These are phyloP conservation scores for Archaeoteleia sp. DNA, from an alignment of 2,888 invertebrate species.

Conservation along the genomic window DNA sequence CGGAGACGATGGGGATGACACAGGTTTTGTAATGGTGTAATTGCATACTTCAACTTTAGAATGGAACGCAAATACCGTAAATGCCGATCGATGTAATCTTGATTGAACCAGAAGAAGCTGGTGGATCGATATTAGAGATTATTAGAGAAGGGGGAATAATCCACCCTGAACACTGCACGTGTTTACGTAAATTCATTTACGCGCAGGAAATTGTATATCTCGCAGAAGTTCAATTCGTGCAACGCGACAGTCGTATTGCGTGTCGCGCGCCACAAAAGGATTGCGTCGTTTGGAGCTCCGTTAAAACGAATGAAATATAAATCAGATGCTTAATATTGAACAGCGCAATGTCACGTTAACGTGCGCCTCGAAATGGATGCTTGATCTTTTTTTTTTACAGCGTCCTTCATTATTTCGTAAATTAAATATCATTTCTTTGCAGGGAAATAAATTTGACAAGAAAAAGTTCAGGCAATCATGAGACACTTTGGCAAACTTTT, in stretches of 20 bases:
- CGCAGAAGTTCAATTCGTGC: constrained; percentile 56
- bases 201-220: constrained; percentile 59
- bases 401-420: too few relatives aligned
- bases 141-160: constrained; percentile 1
- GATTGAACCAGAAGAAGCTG: not conserved
- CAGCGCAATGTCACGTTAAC: constrained; percentile 4
- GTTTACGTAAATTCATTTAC: constrained; percentile 58
- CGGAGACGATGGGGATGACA: too few relatives aligned
- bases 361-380: too few relatives aligned
- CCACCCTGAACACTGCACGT: not conserved
- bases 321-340: constrained; percentile 2
- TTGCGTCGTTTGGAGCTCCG: not conserved
- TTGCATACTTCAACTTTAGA: not conserved
- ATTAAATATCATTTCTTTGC: too few relatives aligned
- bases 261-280: constrained; percentile 8
- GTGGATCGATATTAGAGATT: constrained; percentile 1
- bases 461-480: too few relatives aligned
- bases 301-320: constrained; percentile 3
- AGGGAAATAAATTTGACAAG: too few relatives aligned
- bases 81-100: constrained; percentile 6
- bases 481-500: too few relatives aligned
- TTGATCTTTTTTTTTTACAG: too few relatives aligned
- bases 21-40: constrained; percentile 3
- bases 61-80: too few relatives aligned
- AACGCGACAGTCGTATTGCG: constrained; percentile 53